Percentiles rank a stretch among this genome's conserved stretches.
phyloP scores from a whole-genome alignment of 2,888 invertebrate genomes.

The Cataglyphis altisquamis region DNA sequence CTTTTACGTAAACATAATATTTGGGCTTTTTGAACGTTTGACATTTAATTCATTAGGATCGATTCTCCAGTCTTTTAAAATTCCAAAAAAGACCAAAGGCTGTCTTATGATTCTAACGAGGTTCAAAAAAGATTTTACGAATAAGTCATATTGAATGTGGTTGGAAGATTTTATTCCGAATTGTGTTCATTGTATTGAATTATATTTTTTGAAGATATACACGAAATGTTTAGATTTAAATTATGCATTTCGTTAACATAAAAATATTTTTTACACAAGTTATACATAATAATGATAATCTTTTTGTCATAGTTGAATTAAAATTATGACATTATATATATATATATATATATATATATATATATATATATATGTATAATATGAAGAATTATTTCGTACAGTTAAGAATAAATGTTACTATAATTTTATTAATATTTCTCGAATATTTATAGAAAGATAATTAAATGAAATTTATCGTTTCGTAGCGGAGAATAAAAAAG shows the following conservation, averaged over 20 bases:
- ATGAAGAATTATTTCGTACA: background rate
- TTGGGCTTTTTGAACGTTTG: background rate
- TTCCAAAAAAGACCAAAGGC: background rate
- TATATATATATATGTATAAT: background rate
- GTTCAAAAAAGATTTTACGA: background rate
- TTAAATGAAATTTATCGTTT: background rate
- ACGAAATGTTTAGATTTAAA: background rate
- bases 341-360: background rate
- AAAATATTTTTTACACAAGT: background rate
- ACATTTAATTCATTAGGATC: background rate
- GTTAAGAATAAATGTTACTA: background rate
- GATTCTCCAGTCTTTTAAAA: background rate
- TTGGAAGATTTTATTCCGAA: background rate
- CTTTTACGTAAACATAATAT: slow-evolving; percentile 4
- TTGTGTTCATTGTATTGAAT: background rate
- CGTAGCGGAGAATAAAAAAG: background rate
- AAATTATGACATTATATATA: background rate
- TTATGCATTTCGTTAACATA: background rate
- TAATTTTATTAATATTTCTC: background rate
- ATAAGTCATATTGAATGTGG: background rate
- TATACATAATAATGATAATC: background rate
- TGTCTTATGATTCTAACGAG: background rate
- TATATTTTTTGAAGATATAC: background rate
- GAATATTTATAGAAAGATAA: background rate
- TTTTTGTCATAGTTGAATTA: background rate